These are phyloP conservation scores for Pteropus alecto DNA, from an alignment of 2,113 vertebrate species.

Conservation along the genomic window DNA sequence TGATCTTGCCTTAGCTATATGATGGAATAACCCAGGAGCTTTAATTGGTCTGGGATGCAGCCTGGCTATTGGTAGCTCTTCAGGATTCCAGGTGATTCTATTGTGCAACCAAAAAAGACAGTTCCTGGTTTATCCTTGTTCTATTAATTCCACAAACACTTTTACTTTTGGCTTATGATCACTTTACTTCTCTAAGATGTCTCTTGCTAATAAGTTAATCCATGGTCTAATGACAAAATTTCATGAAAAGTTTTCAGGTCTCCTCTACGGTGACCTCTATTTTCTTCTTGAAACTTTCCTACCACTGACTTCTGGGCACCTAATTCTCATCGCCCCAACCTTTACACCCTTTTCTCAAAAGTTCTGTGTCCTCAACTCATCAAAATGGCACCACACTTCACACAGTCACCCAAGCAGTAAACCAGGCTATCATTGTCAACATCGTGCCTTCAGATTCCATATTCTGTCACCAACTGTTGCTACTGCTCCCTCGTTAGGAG, in stretches of 20 bases:
- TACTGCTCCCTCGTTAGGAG: neutral
- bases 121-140: neutral
- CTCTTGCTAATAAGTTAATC: neutral
- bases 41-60: neutral
- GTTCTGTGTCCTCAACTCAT: neutral
- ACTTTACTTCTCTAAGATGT: neutral
- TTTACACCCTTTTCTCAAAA: neutral
- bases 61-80: neutral
- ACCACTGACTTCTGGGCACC: neutral
- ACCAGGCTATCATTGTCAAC: accelerated
- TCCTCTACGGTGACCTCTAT: neutral
- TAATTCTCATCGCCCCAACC: neutral
- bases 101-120: neutral
- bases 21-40: accelerated
- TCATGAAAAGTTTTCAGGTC: neutral
- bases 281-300: neutral
- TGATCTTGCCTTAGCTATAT: neutral
- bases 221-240: neutral
- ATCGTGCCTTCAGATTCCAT: neutral
- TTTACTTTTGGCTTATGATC: neutral
- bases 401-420: neutral
- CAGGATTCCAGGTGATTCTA: neutral
- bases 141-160: neutral
- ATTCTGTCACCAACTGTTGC: neutral
- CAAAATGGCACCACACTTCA: neutral